Evolutionary conservation across 2,797 vertebrate species (phyloP).

Genomic region (Euthynnus affinis): DNA sequence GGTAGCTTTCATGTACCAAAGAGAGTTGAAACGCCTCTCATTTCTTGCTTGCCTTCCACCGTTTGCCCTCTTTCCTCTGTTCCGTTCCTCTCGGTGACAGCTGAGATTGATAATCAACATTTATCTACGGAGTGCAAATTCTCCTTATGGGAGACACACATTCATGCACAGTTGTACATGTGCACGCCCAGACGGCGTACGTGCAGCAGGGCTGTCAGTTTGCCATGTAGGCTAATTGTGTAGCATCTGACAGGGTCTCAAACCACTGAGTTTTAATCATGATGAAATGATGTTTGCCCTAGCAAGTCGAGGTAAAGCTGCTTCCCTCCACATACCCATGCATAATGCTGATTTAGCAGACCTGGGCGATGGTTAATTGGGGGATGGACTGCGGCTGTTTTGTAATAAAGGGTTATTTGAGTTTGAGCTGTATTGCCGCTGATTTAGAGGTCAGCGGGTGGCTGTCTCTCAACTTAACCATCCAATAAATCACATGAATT

Average conservation of each 20-base stretch:
- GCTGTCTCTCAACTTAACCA: conserved; percentile 42
- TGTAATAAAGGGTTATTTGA: conserved; percentile 54
- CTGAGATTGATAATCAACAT: conserved; percentile 71
- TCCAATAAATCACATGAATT: conserved; percentile 57
- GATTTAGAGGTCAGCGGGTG: conserved; percentile 57
- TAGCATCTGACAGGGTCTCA: conserved; percentile 77
- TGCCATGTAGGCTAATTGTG: conserved; percentile 78
- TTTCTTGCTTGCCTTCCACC: background rate
- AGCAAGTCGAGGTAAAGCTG: conserved; percentile 40
- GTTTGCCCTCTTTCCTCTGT: conserved; percentile 2
- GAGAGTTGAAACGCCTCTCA: background rate
- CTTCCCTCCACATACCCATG: conserved; percentile 41
- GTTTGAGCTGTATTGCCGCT: conserved; percentile 36
- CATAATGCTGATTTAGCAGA: conserved; percentile 65
- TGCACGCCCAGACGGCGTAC: conserved; percentile 48
- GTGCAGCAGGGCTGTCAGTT: conserved; percentile 65
- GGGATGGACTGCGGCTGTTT: conserved; percentile 52
- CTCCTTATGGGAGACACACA: conserved; percentile 55
- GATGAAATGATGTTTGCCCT: conserved; percentile 73
- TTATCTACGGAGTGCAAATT: conserved; percentile 65
- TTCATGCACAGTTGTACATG: conserved; percentile 46
- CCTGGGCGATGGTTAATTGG: conserved; percentile 54
- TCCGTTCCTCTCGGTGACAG: conserved; percentile 29
- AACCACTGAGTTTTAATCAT: conserved; percentile 77
- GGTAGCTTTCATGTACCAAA: background rate